Base-by-base conservation (phyloP, 2,113 vertebrate genomes). In the Toxotes chatareus region DNA sequence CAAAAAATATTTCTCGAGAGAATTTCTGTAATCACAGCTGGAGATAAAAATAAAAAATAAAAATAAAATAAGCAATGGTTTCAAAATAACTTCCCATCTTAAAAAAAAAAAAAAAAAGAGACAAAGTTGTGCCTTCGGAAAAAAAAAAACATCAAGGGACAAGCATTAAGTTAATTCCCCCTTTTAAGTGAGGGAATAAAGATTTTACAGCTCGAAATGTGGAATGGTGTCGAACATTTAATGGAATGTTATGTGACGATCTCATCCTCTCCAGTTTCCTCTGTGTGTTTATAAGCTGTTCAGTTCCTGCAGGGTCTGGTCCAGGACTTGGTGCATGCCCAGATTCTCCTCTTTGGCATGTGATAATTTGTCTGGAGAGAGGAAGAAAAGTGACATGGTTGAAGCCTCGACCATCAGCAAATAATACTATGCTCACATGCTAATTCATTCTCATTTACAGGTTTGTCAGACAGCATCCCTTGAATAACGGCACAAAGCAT, bases 301-400 rank as follows among this genome's bases (percentile, higher is more conserved):
- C 67, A 99, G 96, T 89, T 99, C 97, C 1, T 95, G 96, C 90
- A 99, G 95, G 1, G 97, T 99, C 93, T 99, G 97, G 89, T 98
- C 97, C 96, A 99, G 95, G 87, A 97, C 96, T 94, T 97, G 95
- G 61, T 98, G 97, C 95, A 99, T 94, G 71, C 94, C 95, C 90
- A 97, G 63, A 73, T 98, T 99, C 89, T 98, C 97, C 82, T 98
- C 97, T 93, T 99, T 99, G 46, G 97, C 97, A 74, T 91, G 90
- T 83, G 97, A 94, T 71, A 99, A 88, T 96, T 98, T 97, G 86
- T 98, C 98, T 99, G 86, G 4, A 69, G 73, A 91, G 55, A 51
- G 64, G 36, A 75, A 63, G 47, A 70, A 82, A 86, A 51, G 31
- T 14, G 63, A 90, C 65, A 87, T 0, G 0, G 56, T 27, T 90